phyloP scores from a whole-genome alignment of 2,113 vertebrate genomes.

The Nycticebus coucang region DNA sequence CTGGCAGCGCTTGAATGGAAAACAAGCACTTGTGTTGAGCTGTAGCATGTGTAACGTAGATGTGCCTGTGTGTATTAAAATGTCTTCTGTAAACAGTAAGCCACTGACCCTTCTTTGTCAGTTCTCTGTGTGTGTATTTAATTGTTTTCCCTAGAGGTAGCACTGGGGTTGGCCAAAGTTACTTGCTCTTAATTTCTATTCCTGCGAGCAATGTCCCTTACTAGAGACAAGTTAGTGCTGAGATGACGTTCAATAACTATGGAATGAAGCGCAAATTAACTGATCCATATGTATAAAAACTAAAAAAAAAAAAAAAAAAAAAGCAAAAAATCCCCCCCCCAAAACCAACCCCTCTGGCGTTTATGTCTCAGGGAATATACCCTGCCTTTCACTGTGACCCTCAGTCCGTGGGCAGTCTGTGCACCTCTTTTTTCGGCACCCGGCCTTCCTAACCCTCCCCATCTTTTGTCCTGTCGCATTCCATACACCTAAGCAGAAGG shows the following conservation, averaged over 20 bases:
- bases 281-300: neutral
- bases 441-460: neutral
- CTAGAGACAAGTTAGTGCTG: neutral
- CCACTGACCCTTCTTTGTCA: neutral
- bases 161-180: neutral
- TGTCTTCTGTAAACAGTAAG: neutral
- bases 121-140: neutral
- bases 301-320: neutral
- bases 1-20: neutral
- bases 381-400: neutral
- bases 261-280: neutral
- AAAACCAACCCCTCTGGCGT: neutral
- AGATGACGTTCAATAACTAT: neutral
- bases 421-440: neutral
- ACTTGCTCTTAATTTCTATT: neutral
- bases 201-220: neutral
- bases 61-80: slow-evolving; percentile 64
- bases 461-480: neutral
- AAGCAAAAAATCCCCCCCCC: no score
- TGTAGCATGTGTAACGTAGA: neutral
- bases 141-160: neutral
- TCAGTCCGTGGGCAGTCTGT: fast-evolving
- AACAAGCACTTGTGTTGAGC: neutral
- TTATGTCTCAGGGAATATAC: neutral
- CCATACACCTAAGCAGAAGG: neutral